A percentile compares a stretch with the other conserved stretches of the same genome.
Conservation (phyloP, 2,888 invertebrate species). For the Drosophila pseudotalamancana region DNA sequence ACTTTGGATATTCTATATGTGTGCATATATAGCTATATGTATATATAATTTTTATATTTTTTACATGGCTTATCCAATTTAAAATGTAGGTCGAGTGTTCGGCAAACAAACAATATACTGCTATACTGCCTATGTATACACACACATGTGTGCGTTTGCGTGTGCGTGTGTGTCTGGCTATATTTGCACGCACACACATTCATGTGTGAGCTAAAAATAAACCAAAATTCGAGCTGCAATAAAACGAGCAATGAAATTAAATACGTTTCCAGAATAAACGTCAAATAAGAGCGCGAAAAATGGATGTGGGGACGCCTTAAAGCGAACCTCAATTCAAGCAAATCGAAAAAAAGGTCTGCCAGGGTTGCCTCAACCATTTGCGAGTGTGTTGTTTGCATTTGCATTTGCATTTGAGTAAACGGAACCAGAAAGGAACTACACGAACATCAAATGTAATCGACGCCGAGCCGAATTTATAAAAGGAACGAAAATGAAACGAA, state of each 20-base stretch:
- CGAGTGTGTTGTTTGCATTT: conserved; percentile 3
- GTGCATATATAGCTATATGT: no score
- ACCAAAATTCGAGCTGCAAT: conserved; percentile 28
- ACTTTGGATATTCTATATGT: not conserved
- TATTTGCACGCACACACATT: conserved; percentile 26
- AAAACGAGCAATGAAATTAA: conserved; percentile 64
- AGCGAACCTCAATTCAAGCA: not conserved
- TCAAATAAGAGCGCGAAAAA: conserved; percentile 51
- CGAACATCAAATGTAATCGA: conserved; percentile 57
- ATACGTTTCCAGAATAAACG: conserved; percentile 57
- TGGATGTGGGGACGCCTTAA: conserved; percentile 9
- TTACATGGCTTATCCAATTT: conserved; percentile 26
- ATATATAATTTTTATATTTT: conserved; percentile 6
- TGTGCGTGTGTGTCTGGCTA: not conserved
- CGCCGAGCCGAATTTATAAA: conserved; percentile 55
- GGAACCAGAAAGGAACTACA: conserved; percentile 41
- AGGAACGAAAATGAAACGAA: conserved; percentile 63
- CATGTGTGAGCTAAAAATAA: conserved; percentile 40
- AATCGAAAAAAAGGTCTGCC: conserved; percentile 27
- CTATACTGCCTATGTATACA: not conserved
- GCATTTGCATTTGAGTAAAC: conserved; percentile 66
- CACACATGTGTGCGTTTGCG: not conserved
- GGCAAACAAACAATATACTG: conserved; percentile 41
- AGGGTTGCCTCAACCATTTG: conserved; percentile 33
- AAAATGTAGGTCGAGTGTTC: conserved; percentile 45